Evolutionary conservation across 1,140 invertebrate genomes (phyloP).

Genomic region (Papilio polyxenes): DNA sequence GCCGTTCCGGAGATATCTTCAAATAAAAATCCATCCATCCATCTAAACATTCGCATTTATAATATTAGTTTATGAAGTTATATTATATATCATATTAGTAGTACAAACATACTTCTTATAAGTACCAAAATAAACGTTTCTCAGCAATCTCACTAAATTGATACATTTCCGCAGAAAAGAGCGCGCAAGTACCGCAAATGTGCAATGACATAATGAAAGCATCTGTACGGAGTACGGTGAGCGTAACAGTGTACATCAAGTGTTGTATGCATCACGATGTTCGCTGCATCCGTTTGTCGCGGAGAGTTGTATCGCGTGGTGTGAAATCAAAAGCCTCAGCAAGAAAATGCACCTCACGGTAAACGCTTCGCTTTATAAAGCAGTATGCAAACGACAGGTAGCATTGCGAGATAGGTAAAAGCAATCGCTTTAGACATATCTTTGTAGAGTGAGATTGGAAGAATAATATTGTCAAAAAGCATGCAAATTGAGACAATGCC

Average conservation of each 20-base stretch:
- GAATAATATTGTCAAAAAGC: not conserved
- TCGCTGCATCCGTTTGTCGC: not conserved
- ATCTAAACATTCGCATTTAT: too few species aligned
- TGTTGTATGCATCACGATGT: not conserved
- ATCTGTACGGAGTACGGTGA: not conserved
- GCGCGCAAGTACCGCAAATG: not conserved
- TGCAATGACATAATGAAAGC: conserved; percentile 1
- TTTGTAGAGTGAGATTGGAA: too few species aligned
- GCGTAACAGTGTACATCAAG: conserved; percentile 12
- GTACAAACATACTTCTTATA: too few species aligned
- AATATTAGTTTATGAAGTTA: too few species aligned
- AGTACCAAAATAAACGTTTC: too few species aligned
- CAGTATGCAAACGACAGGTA: not conserved
- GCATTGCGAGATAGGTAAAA: not conserved
- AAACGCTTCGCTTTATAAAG: not conserved
- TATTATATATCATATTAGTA: too few species aligned
- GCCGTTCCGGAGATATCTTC: too few species aligned
- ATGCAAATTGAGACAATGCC: not conserved
- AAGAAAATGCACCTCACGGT: not conserved
- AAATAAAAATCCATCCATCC: too few species aligned
- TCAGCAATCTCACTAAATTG: not conserved
- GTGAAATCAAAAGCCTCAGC: conserved; percentile 22
- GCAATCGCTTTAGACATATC: not conserved
- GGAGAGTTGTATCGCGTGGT: not conserved
- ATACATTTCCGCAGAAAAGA: not conserved